Evolutionary conservation across 2,797 vertebrate species (phyloP).

Genomic region (Gambelia wislizenii): DNA sequence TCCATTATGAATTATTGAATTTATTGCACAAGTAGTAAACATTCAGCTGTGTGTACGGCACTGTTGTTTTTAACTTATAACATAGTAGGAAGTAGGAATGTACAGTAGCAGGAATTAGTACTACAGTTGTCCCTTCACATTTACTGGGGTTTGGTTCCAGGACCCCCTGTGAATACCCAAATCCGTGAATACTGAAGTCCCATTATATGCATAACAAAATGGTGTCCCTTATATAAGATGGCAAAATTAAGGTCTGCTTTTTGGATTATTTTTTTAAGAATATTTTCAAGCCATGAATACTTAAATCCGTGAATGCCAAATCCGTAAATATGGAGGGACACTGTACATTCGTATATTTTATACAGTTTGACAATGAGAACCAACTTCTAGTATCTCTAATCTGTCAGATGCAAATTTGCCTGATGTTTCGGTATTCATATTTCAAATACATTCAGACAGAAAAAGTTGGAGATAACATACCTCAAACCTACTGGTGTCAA

Average conservation of each 20-base stretch:
- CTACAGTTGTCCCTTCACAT: too few species aligned
- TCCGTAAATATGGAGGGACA: too few species aligned
- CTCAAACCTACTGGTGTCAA: conserved; percentile 90
- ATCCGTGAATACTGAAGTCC: too few species aligned
- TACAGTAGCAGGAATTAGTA: too few species aligned
- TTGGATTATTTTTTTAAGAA: too few species aligned
- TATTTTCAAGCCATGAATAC: too few species aligned
- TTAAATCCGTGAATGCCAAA: too few species aligned
- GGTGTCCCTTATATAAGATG: too few species aligned
- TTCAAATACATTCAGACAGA: neutral
- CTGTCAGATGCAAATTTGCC: neutral
- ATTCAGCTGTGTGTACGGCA: neutral
- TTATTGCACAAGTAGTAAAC: neutral
- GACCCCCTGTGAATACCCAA: too few species aligned
- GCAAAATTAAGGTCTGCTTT: too few species aligned
- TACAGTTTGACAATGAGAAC: neutral
- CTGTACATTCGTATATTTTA: neutral
- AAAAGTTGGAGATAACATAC: conserved; percentile 78
- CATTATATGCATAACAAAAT: too few species aligned
- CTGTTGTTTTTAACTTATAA: neutral
- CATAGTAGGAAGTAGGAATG: neutral
- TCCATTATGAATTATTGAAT: neutral
- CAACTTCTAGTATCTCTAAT: neutral
- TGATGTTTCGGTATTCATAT: neutral
- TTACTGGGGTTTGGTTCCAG: too few species aligned